Evolutionary conservation across 2,113 vertebrate species (phyloP).

Genomic region (Limnothrissa miodon): DNA sequence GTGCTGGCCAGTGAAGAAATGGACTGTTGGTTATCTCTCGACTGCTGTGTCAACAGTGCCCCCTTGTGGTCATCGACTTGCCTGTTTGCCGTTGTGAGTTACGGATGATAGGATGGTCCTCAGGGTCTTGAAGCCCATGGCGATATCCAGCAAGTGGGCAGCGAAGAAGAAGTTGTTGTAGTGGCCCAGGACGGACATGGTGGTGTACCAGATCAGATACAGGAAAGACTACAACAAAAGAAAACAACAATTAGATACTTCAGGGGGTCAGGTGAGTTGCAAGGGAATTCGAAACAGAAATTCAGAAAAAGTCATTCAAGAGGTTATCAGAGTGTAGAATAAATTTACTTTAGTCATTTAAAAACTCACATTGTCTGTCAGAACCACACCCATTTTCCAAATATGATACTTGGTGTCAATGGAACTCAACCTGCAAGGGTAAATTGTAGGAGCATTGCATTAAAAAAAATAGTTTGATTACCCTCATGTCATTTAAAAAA

Average conservation of each 20-base stretch:
- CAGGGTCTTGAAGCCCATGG: slow-evolving; percentile 96
- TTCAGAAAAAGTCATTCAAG: too few relatives aligned
- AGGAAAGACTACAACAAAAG: slow-evolving; percentile 79
- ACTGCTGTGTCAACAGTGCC: slow-evolving; percentile 32
- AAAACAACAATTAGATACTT: background rate
- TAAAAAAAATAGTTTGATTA: background rate
- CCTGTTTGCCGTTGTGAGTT: slow-evolving; percentile 98
- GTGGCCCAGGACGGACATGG: slow-evolving; percentile 94
- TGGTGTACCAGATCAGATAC: slow-evolving; percentile 95
- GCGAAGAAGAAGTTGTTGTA: slow-evolving; percentile 99
- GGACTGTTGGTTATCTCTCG: background rate
- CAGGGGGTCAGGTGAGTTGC: too few relatives aligned
- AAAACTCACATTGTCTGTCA: slow-evolving; percentile 92
- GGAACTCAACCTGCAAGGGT: slow-evolving; percentile 84
- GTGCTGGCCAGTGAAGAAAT: background rate
- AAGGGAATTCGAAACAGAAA: too few relatives aligned
- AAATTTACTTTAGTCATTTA: background rate
- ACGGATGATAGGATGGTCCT: slow-evolving; percentile 95
- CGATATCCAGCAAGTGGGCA: slow-evolving; percentile 93
- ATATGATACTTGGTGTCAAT: slow-evolving; percentile 94
- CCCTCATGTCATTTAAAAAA: background rate
- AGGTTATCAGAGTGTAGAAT: background rate
- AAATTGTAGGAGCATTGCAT: slow-evolving; percentile 23
- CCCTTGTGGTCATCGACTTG: slow-evolving; percentile 60
- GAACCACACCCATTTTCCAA: slow-evolving; percentile 95